Evolutionary conservation across 2,888 invertebrate species (phyloP), one percentile per base, ranked within the genome.

Genomic region (Spialia ferax): DNA sequence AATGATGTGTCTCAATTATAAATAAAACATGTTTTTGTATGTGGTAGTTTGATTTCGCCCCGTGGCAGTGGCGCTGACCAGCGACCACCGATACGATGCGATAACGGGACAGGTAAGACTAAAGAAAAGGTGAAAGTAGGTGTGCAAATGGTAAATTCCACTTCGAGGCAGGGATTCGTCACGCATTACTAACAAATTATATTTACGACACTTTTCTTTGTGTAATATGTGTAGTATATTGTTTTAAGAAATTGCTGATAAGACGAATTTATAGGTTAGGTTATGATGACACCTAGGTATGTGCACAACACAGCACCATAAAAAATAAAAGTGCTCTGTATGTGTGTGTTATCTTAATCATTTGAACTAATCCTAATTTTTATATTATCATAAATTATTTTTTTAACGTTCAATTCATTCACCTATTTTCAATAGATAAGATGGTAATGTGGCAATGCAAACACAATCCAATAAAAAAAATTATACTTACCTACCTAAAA

Each of bases 11-110:
- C 83, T 80, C 87, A 89, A 89, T 82, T 90, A 87, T 84, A 86
- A 88, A 84, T 85, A 84, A 50, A 93, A 91, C 90, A 92, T 91
- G 91, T 91, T 93, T 92, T 91, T 93, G 82, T 92, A 92, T 3
- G 11, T 45, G 29, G 54, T 75, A 76, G 80, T 83, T 81, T 87
- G 69, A 76, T 79, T 76, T 72, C 69, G 73, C 75, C 68, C 72
- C 75, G 72, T 71, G 71, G 73, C 75, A 69, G 72, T 71, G 71
- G 73, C 75, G 68, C 15, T 20, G 18, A 38, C 38, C 38, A 38
- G 5, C n/a, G n/a, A 38, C n/a, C 2, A 32, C 32, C 1, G 38
- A 38, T n/a, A n/a, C n/a, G n/a, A n/a, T n/a, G n/a, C n/a, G n/a
- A n/a, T n/a, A n/a, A 1, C 32, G 11, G 8, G 8, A 32, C 32